A percentile compares a stretch with the other conserved stretches of the same genome.
These are phyloP conservation scores for Probosciger aterrimus DNA, from an alignment of 2,113 vertebrate species.

Conservation along the genomic window DNA sequence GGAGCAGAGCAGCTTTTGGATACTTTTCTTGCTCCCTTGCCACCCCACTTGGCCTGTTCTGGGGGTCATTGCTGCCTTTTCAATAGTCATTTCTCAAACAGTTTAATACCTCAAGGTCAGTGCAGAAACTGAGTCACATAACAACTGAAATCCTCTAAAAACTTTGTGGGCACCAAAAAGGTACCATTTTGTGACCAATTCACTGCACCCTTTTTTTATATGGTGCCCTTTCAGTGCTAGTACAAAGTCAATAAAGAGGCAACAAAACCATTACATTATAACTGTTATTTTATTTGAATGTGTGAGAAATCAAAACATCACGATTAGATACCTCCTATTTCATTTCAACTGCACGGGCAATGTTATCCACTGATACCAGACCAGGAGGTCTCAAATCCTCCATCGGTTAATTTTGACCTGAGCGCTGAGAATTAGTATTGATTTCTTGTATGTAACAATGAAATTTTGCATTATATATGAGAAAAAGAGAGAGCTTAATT, in stretches of 20 bases:
- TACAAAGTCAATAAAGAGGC: background rate
- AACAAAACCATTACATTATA: background rate
- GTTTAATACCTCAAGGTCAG: background rate
- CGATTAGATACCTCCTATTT: accelerated
- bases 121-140: background rate
- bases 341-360: accelerated
- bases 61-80: background rate
- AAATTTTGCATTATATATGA: background rate
- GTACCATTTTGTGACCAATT: background rate
- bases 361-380: background rate
- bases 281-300: background rate
- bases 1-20: background rate
- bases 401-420: background rate
- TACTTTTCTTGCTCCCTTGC: background rate
- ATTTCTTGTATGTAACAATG: background rate
- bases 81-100: background rate
- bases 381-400: background rate
- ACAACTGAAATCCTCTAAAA: background rate
- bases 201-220: background rate
- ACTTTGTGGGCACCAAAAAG: background rate
- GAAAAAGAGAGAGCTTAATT: background rate
- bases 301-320: background rate
- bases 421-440: background rate
- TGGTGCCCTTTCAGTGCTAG: accelerated
- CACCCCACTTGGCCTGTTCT: background rate